These are phyloP conservation scores for Tauraco erythrolophus DNA, from an alignment of 2,113 vertebrate genomes.

Conservation along the genomic window DNA sequence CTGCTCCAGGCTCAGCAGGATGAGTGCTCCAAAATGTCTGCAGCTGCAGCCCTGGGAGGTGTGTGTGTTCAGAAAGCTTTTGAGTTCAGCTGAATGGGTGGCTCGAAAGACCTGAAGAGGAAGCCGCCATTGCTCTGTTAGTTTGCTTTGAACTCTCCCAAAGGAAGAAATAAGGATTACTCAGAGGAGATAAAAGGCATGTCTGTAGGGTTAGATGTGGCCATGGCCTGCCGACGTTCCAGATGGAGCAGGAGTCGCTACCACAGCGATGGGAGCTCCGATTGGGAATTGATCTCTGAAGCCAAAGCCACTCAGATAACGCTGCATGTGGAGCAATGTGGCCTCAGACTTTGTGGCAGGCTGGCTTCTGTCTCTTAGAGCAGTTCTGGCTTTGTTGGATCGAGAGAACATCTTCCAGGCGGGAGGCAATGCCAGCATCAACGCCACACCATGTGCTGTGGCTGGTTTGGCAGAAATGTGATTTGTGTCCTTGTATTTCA, in stretches of 20 bases:
- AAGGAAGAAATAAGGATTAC: neutral
- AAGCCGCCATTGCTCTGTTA: neutral
- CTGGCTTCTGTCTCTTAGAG: neutral
- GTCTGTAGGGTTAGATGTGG: neutral
- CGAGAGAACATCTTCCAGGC: neutral
- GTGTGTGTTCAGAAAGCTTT: neutral
- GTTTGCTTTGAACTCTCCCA: neutral
- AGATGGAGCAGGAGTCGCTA: neutral
- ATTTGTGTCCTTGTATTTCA: neutral
- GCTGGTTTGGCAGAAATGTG: neutral
- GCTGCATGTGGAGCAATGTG: neutral
- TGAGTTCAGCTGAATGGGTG: neutral
- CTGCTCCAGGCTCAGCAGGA: neutral
- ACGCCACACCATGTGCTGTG: neutral
- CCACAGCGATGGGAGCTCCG: rapidly evolving
- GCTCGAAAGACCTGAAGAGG: neutral
- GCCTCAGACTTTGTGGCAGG: neutral
- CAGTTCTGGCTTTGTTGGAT: neutral
- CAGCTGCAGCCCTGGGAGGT: neutral
- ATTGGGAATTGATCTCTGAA: neutral
- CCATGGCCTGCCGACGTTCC: neutral
- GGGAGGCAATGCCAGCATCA: neutral
- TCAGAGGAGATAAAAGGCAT: neutral
- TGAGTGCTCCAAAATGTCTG: neutral
- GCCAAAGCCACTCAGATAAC: neutral